phyloP scores from a whole-genome alignment of 1,140 invertebrate species.

The Danaus melanippus region DNA sequence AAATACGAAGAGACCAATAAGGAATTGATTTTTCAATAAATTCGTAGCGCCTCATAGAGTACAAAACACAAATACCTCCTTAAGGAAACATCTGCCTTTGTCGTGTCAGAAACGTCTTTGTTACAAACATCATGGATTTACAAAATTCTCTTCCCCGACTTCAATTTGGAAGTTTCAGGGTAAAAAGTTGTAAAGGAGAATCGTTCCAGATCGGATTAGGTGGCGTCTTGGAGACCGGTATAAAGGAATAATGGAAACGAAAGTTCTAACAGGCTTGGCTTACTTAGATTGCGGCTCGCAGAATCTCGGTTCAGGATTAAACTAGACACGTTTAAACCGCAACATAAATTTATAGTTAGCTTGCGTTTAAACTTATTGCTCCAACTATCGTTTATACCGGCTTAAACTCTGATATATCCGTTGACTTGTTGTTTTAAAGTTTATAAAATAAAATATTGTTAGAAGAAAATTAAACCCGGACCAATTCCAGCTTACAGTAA shows the following conservation, averaged over 20 bases:
- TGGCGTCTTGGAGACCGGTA: conserved; percentile 10
- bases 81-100: conserved; percentile 4
- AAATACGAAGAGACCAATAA: no score
- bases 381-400: conserved; percentile 6
- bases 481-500: no score
- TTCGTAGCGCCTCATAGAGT: no score
- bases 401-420: conserved; percentile 10
- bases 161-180: conserved; percentile 16
- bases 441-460: no score
- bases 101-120: conserved; percentile 6
- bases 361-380: conserved; percentile 12
- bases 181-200: conserved; percentile 14
- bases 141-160: conserved; percentile 9
- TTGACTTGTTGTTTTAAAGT: not conserved
- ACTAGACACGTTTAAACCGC: conserved; percentile 17
- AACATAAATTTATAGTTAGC: conserved; percentile 18
- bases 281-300: conserved; percentile 19
- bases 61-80: not conserved
- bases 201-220: conserved; percentile 19
- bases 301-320: conserved; percentile 16
- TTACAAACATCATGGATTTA: conserved; percentile 13
- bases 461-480: no score
- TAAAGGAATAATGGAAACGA: conserved; percentile 17
- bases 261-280: conserved; percentile 15
- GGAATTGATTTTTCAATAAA: no score